Evolutionary conservation across 1,140 invertebrate genomes (phyloP).

Genomic region (Drosophila teissieri): DNA sequence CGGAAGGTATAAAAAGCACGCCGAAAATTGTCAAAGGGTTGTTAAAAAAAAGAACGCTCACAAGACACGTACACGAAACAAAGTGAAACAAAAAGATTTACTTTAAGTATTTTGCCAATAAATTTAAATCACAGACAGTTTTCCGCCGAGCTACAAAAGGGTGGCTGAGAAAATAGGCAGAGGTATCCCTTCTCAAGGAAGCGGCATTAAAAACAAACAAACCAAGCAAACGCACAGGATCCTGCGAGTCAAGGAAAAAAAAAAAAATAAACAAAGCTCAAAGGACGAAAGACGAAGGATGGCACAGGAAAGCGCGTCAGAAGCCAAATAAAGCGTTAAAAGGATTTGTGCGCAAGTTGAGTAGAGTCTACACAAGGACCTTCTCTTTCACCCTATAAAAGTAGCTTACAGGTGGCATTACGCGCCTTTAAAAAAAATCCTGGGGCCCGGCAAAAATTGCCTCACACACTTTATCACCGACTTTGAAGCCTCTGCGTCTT

Average conservation of each 20-base stretch:
- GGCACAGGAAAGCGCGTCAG: conserved; percentile 43
- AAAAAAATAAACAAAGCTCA: conserved; percentile 50
- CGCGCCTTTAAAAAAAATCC: conserved; percentile 1
- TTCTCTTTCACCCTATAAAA: conserved; percentile 6
- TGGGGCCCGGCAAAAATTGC: not conserved
- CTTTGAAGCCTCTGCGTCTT: not conserved
- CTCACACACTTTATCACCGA: conserved; percentile 25
- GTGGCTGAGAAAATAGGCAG: conserved; percentile 11
- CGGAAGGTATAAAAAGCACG: conserved; percentile 43
- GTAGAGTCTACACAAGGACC: conserved; percentile 22
- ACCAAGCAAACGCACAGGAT: conserved; percentile 15
- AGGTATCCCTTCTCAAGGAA: conserved; percentile 3
- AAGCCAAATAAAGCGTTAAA: conserved; percentile 80
- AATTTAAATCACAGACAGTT: conserved; percentile 80
- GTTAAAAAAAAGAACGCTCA: conserved; percentile 15
- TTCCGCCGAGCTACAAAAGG: conserved; percentile 8
- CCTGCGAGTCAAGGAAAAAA: conserved; percentile 24
- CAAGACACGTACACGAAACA: conserved; percentile 20
- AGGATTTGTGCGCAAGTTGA: conserved; percentile 65
- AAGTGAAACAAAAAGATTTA: conserved; percentile 64
- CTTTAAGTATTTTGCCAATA: conserved; percentile 83
- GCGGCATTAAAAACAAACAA: conserved; percentile 50
- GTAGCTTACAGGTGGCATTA: conserved; percentile 41
- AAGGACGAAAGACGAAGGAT: not conserved
- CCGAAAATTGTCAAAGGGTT: conserved; percentile 71